Evolutionary conservation across 1,140 invertebrate species (phyloP), one percentile per base, ranked within the genome.

Genomic region (Orchesella cincta): DNA sequence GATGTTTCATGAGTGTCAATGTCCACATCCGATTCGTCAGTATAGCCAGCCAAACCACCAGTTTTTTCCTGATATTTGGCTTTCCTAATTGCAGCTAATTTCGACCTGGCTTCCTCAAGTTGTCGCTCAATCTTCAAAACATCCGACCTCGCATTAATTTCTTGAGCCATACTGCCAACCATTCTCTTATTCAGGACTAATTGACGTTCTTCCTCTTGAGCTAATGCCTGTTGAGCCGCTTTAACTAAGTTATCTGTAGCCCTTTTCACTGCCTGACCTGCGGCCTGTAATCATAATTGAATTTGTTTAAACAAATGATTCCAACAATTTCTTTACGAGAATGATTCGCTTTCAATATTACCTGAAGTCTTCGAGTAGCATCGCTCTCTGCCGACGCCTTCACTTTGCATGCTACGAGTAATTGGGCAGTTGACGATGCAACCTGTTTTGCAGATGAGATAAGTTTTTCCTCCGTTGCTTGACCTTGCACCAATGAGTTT

Each of bases 401-500:
- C 33, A 97, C 95, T 88, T 98, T 98, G 86, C 98, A 99, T 1
- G 98, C 98, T 31, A 99, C 96, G 28, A 99, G 86, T 57, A 99
- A 87, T 83, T 98, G 97, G 0, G 98, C 98, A 0, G 98, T 99
- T 0, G 95, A 97, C 33, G 94, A 94, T 1, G 97, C 97, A 0
- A 99, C 98, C 86, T 96, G 97, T 85, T 99, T 97, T 3, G 98
- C 97, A 54, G 95, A 93, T 0, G 96, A 96, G 76, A 99, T 98
- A 0, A 99, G 88, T 84, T 97, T 94, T 85, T 99, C 98, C 86
- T 99, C 97, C 23, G 93, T 92, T 75, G 93, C 92, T 73, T 94
- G 91, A 14, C 98, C 98, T 86, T 98, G 96, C 0, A 99, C 97
- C 78, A 99, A 87, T 70, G 95, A 92, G 84, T 99, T 98, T 51